These are phyloP conservation scores for Bufotes viridis DNA, from an alignment of 2,797 vertebrate genomes.

Conservation along the genomic window DNA sequence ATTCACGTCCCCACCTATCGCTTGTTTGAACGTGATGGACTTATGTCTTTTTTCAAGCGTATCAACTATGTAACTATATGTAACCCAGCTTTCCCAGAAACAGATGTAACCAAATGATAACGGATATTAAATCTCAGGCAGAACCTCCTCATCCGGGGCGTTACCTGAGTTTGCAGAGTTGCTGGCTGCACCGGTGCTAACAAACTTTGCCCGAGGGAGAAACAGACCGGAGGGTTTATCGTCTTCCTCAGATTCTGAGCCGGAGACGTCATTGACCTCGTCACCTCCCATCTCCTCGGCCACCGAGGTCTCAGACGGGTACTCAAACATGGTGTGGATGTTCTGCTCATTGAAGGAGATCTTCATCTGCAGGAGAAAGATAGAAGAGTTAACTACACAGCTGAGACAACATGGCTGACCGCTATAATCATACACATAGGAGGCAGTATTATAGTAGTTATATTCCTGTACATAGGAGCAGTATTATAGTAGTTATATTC, in stretches of 20 bases:
- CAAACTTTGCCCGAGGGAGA: constrained; percentile 78
- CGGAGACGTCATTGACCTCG: constrained; percentile 64
- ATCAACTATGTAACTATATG: too few relatives aligned
- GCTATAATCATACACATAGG: neutral
- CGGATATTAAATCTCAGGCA: neutral
- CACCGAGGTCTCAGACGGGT: constrained; percentile 88
- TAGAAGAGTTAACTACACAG: neutral
- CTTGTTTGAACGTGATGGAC: too few relatives aligned
- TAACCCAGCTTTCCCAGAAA: neutral
- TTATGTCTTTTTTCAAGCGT: too few relatives aligned
- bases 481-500: constrained; percentile 17
- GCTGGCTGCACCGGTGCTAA: constrained; percentile 71
- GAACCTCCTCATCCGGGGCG: neutral
- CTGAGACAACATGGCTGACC: too few relatives aligned
- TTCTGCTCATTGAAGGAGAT: constrained; percentile 96
- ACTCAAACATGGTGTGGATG: constrained; percentile 92
- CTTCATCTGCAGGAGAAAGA: constrained; percentile 80
- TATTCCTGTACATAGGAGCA: constrained; percentile 3
- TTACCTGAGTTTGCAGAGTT: constrained; percentile 72
- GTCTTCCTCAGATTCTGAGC: constrained; percentile 62
- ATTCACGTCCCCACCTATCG: too few relatives aligned
- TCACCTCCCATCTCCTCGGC: constrained; percentile 83
- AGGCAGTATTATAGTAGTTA: constrained; percentile 11
- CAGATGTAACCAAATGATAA: too few relatives aligned
- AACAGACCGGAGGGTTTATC: constrained; percentile 74